A percentile compares a stretch with the other conserved stretches of the same genome.
These are phyloP conservation scores for Mungos mungo DNA, from an alignment of 2,113 vertebrate species.

Conservation along the genomic window DNA sequence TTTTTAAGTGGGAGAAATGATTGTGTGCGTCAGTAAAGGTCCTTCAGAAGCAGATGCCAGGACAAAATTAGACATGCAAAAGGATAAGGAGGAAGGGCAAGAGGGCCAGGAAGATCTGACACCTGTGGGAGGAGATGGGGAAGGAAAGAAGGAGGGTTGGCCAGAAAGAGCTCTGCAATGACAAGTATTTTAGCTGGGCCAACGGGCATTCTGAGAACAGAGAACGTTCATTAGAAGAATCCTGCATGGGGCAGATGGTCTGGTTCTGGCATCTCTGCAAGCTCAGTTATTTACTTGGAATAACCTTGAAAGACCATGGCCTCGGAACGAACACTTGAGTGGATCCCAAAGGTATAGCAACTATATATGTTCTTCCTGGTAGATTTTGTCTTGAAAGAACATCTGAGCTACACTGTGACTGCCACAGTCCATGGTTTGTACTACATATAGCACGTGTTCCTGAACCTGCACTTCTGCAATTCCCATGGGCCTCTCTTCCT, in stretches of 20 bases:
- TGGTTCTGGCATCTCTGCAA: too few relatives aligned
- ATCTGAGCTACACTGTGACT: not conserved
- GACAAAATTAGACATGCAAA: not conserved
- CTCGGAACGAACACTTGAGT: not conserved
- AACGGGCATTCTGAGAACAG: not conserved
- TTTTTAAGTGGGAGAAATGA: not conserved
- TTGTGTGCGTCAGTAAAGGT: not conserved
- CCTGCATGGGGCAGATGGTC: not conserved
- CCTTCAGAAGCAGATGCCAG: not conserved
- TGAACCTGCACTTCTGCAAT: not conserved
- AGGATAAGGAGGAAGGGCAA: not conserved
- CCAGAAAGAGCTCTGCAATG: not conserved
- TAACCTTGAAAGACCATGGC: not conserved
- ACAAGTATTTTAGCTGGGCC: not conserved
- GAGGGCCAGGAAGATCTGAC: not conserved
- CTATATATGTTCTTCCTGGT: not conserved
- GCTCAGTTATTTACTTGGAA: not conserved
- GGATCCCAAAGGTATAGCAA: not conserved
- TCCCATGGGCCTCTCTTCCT: not conserved
- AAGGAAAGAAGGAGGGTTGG: not conserved
- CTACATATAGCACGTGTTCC: fast-evolving
- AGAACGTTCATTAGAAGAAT: not conserved
- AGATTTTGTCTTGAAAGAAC: not conserved
- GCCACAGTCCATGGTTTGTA: too few relatives aligned
- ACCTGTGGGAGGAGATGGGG: not conserved